A percentile compares a stretch with the other conserved stretches of the same genome.
Evolutionary conservation across 2,797 vertebrate species (phyloP).

Genomic region (Esox lucius): DNA sequence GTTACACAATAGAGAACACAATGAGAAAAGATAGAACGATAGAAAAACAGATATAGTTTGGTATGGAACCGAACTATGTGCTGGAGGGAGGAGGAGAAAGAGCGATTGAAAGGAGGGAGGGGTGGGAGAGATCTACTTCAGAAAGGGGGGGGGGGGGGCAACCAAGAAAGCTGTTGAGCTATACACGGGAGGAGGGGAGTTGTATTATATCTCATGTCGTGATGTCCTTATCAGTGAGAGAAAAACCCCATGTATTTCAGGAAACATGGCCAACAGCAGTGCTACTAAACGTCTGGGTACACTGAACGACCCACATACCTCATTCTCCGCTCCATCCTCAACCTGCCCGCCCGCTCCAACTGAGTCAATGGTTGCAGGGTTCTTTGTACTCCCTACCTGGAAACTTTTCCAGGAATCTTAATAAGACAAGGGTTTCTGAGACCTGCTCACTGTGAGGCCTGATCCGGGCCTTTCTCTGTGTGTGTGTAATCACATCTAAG

Average conservation of each 20-base stretch:
- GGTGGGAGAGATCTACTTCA: background rate
- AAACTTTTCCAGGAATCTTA: background rate
- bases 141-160: background rate
- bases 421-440: background rate
- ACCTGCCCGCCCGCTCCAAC: too few relatives aligned
- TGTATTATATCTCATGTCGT: background rate
- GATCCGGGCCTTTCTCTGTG: background rate
- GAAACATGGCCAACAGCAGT: background rate
- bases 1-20: background rate
- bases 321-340: too few relatives aligned
- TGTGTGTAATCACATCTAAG: background rate
- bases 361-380: background rate
- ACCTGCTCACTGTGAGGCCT: background rate
- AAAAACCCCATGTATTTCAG: background rate
- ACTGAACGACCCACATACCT: too few relatives aligned
- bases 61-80: slow-evolving; percentile 8
- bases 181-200: background rate
- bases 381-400: background rate
- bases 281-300: background rate
- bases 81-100: background rate
- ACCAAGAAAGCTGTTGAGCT: background rate
- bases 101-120: too few relatives aligned
- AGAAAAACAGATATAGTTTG: slow-evolving; percentile 16
- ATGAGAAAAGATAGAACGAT: background rate
- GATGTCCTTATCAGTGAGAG: background rate